Evolutionary conservation across 2,888 invertebrate genomes (phyloP).

Genomic region (Ligdia adustata): DNA sequence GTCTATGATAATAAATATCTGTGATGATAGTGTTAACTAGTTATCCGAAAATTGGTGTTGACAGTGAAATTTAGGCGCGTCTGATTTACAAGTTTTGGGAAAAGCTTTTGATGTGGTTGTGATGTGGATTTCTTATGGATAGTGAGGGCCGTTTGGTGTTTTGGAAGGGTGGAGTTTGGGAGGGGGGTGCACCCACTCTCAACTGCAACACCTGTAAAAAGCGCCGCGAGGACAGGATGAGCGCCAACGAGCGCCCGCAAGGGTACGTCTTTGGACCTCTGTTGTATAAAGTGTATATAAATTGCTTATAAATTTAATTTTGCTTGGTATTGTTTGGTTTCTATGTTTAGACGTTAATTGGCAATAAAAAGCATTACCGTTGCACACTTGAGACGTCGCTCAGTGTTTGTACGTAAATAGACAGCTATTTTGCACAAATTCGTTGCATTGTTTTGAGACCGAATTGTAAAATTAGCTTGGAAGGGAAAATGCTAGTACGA

Average conservation of each 20-base stretch:
- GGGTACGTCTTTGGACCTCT: constrained; percentile 57
- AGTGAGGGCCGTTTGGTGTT: constrained; percentile 75
- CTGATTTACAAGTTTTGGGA: constrained; percentile 1
- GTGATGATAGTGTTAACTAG: constrained; percentile 38
- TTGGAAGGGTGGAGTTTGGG: constrained; percentile 78
- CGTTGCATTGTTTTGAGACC: constrained; percentile 31
- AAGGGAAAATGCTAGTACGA: constrained; percentile 43
- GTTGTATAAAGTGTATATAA: neutral
- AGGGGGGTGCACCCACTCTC: constrained; percentile 71
- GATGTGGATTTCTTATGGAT: constrained; percentile 64
- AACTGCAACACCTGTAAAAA: constrained; percentile 76
- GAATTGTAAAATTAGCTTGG: constrained; percentile 25
- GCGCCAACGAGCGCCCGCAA: constrained; percentile 65
- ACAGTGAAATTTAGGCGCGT: neutral
- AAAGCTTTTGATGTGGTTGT: constrained; percentile 37
- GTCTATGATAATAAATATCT: constrained; percentile 31
- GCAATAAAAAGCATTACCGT: constrained; percentile 33
- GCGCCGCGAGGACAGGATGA: constrained; percentile 75
- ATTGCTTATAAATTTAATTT: neutral
- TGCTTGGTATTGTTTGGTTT: constrained; percentile 24
- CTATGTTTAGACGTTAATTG: constrained; percentile 24
- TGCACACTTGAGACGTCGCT: constrained; percentile 38
- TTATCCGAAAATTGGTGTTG: constrained; percentile 4
- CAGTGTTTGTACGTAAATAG: constrained; percentile 47
- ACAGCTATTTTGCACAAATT: constrained; percentile 40